Conservation (phyloP, 2,113 vertebrate genomes). For the Centropus unirufus region DNA sequence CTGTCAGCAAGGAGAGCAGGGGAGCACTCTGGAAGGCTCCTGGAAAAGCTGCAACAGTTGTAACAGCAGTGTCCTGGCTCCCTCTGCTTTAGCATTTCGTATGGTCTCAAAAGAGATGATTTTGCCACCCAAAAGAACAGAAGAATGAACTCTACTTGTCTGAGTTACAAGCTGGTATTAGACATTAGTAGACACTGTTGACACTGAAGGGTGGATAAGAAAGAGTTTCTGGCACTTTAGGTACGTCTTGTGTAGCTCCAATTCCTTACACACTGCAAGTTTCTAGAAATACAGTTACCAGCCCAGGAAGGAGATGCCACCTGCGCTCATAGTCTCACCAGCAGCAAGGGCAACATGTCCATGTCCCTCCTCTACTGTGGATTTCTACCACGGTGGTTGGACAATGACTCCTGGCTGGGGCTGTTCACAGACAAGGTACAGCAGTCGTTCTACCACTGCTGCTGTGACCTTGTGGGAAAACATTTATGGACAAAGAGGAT, state of each 20-base stretch:
- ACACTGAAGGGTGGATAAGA: not conserved
- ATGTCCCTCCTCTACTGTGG: not conserved
- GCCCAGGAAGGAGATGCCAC: not conserved
- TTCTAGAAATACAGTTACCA: not conserved
- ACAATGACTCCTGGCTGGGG: not conserved
- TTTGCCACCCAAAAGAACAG: not conserved
- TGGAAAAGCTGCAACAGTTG: not conserved
- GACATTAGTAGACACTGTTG: not conserved
- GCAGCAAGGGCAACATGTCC: not conserved
- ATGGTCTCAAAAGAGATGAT: not conserved
- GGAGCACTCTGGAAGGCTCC: not conserved
- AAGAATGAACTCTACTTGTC: not conserved
- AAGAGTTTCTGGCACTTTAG: not conserved
- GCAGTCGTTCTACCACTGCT: not conserved
- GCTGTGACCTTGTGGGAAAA: not conserved
- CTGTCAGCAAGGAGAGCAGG: not conserved
- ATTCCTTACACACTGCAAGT: not conserved
- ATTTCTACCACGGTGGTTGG: not conserved
- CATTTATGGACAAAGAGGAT: not conserved
- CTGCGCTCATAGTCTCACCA: not conserved
- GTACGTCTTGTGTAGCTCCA: fast-evolving
- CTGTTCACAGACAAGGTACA: not conserved
- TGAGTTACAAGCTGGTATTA: not conserved
- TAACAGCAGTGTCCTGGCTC: not conserved
- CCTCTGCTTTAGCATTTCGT: not conserved